phyloP scores from a whole-genome alignment of 2,888 invertebrate genomes.

The Drosophila pseudotalamancana region DNA sequence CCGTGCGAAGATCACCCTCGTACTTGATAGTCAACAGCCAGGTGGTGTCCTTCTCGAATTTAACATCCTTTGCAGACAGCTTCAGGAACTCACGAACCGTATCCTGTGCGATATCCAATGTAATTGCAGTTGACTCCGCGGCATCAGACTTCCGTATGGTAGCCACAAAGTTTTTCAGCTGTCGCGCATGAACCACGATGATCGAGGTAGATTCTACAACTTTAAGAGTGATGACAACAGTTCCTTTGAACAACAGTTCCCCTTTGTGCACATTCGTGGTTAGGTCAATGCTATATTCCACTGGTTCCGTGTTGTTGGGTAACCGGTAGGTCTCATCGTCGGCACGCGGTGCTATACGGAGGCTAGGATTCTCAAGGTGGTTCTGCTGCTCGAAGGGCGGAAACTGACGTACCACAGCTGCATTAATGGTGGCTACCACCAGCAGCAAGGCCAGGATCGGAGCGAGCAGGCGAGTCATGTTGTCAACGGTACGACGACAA shows the following conservation, averaged over 20 bases:
- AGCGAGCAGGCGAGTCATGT: conserved; percentile 54
- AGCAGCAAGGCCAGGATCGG: conserved; percentile 45
- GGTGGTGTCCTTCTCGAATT: conserved; percentile 71
- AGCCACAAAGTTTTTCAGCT: conserved; percentile 52
- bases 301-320: conserved; percentile 85
- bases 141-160: conserved; percentile 40
- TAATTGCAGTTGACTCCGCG: neutral
- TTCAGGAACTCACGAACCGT: conserved; percentile 72
- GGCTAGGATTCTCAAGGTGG: conserved; percentile 50
- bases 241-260: conserved; percentile 66
- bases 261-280: conserved; percentile 75
- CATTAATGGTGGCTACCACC: conserved; percentile 41
- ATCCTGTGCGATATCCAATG: conserved; percentile 24
- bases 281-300: conserved; percentile 85
- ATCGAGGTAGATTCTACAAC: conserved; percentile 41
- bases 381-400: conserved; percentile 54
- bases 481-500: conserved; percentile 50
- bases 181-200: conserved; percentile 75
- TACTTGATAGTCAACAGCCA: conserved; percentile 86
- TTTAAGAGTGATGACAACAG: conserved; percentile 65
- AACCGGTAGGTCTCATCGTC: conserved; percentile 84
- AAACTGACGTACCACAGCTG: conserved; percentile 53
- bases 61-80: conserved; percentile 38
- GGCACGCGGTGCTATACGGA: conserved; percentile 39
- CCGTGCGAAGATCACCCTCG: conserved; percentile 86